Conservation (phyloP, 1,140 invertebrate species). For the Eciton burchellii region DNA sequence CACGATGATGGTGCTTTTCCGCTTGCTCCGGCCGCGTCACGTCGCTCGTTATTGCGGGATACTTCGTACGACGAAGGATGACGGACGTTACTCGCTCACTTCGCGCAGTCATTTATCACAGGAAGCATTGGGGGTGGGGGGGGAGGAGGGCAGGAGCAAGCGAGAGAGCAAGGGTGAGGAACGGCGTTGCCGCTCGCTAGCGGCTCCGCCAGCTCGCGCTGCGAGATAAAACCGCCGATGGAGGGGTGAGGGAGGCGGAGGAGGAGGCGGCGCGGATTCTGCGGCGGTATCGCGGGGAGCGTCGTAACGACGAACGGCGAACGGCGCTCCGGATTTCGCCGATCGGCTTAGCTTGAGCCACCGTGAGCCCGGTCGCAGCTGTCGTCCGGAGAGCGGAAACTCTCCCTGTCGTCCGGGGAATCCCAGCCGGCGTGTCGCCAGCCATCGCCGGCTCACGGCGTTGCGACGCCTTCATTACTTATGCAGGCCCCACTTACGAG, state of each 20-base stretch:
- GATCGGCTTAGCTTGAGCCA: constrained; percentile 83
- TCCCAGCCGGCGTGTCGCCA: constrained; percentile 67
- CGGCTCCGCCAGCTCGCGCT: constrained; percentile 27
- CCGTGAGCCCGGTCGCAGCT: constrained; percentile 82
- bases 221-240: constrained; percentile 13
- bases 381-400: constrained; percentile 74
- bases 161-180: not conserved
- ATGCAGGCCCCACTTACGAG: constrained; percentile 80
- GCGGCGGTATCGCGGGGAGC: constrained; percentile 72
- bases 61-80: constrained; percentile 25
- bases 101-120: constrained; percentile 51
- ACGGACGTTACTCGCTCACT: constrained; percentile 48
- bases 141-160: not conserved
- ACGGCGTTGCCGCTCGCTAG: not conserved
- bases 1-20: constrained; percentile 47
- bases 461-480: constrained; percentile 77
- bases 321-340: constrained; percentile 80
- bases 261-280: constrained; percentile 72
- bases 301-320: constrained; percentile 76
- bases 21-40: constrained; percentile 30
- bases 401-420: constrained; percentile 74
- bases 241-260: not conserved
- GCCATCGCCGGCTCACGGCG: constrained; percentile 58
- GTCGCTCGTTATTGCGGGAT: constrained; percentile 23
- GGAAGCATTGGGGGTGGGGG: too few relatives aligned